phyloP scores from a whole-genome alignment of 2,888 invertebrate genomes.

The Noctua janthina region DNA sequence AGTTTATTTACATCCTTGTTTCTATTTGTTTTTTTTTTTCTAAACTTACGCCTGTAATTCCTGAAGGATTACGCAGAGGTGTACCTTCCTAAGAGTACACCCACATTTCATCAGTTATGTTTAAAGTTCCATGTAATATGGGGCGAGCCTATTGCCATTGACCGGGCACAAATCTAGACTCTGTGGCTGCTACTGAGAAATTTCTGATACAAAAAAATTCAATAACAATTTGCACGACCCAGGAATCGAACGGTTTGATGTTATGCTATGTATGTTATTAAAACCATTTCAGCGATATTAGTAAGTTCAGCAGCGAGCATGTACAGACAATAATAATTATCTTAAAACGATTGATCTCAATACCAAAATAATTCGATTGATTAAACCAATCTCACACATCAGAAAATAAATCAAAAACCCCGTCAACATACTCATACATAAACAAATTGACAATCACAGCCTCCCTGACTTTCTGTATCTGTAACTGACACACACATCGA shows the following conservation, averaged over 20 bases:
- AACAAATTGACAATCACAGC: constrained; percentile 42
- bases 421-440: constrained; percentile 39
- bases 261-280: background rate
- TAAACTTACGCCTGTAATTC: no score
- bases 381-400: constrained; percentile 16
- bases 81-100: no score
- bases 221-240: no score
- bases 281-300: background rate
- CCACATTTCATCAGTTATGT: no score
- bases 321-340: background rate
- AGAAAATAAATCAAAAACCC: constrained; percentile 34
- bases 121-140: no score
- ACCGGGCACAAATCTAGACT: no score
- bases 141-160: no score
- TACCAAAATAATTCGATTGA: constrained; percentile 9
- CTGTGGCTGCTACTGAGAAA: no score
- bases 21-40: background rate
- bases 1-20: background rate
- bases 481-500: constrained; percentile 22
- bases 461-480: constrained; percentile 49
- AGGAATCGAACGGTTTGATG: no score
- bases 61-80: no score
- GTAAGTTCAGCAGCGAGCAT: background rate
- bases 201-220: no score
- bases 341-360: constrained; percentile 2